A percentile compares a stretch with the other conserved stretches of the same genome.
Conservation (phyloP, 2,797 vertebrate genomes). For the Platyrinchus mystaceus region DNA sequence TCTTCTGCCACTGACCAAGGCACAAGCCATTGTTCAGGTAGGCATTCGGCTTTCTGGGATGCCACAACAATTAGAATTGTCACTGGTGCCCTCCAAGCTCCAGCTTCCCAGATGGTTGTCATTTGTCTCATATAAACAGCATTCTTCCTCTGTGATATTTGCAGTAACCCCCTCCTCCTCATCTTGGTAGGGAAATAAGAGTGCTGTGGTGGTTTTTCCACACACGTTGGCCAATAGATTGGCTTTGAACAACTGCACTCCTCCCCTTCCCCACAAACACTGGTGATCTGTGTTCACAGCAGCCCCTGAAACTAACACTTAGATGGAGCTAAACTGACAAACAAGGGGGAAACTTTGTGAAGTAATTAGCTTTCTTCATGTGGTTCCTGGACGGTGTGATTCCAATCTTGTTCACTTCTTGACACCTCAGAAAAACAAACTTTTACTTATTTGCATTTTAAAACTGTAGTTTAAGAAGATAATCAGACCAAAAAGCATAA, state of each 20-base stretch:
- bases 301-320: background rate
- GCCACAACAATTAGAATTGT: conserved; percentile 2
- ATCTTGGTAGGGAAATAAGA: background rate
- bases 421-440: background rate
- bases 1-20: background rate
- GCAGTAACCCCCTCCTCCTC: background rate
- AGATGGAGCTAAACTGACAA: background rate
- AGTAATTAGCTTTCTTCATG: background rate
- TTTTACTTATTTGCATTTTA: background rate
- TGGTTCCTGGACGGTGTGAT: background rate
- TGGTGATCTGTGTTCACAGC: background rate
- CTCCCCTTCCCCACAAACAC: background rate
- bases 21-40: background rate
- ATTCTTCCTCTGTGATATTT: background rate
- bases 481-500: background rate
- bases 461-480: background rate
- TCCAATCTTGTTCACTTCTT: background rate
- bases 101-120: background rate
- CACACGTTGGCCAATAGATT: background rate
- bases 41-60: background rate
- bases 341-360: background rate
- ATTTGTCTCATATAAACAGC: background rate
- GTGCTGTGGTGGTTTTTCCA: background rate
- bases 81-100: background rate
- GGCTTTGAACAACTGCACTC: background rate